A percentile compares a stretch with the other conserved stretches of the same genome.
These are phyloP conservation scores for Chloropsis hardwickii DNA, from an alignment of 2,113 vertebrate species.

Conservation along the genomic window DNA sequence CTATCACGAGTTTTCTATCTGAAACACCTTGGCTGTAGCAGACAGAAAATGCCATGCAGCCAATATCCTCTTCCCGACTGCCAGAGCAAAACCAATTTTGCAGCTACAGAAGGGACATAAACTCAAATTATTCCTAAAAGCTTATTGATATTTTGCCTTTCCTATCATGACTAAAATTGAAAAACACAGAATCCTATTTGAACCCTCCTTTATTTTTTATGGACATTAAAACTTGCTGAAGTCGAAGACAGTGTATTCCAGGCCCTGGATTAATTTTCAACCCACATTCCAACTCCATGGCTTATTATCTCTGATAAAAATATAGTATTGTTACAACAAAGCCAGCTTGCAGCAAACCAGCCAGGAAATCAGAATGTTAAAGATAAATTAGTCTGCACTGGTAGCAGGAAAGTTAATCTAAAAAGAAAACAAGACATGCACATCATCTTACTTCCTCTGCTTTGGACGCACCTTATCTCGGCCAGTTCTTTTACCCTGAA, in stretches of 20 bases:
- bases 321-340: not conserved
- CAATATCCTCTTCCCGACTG: not conserved
- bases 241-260: not conserved
- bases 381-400: conserved; percentile 40
- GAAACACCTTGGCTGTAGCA: not conserved
- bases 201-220: not conserved
- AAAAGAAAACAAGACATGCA: conserved; percentile 64
- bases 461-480: conserved; percentile 74
- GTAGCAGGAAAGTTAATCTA: conserved; percentile 45
- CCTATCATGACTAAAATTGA: not conserved
- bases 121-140: not conserved
- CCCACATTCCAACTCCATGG: not conserved
- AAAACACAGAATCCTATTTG: not conserved
- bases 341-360: conserved; percentile 24
- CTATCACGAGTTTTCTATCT: not conserved
- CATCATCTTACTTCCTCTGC: conserved; percentile 68
- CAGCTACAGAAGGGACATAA: not conserved
- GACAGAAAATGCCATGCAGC: not conserved
- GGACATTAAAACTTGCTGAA: not conserved
- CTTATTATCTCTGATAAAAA: not conserved
- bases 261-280: not conserved
- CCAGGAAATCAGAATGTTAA: not conserved
- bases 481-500: conserved; percentile 70
- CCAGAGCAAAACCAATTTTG: not conserved
- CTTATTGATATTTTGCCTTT: not conserved